Base-by-base conservation (phyloP, 2,888 invertebrate genomes). In the Helleia helle region DNA sequence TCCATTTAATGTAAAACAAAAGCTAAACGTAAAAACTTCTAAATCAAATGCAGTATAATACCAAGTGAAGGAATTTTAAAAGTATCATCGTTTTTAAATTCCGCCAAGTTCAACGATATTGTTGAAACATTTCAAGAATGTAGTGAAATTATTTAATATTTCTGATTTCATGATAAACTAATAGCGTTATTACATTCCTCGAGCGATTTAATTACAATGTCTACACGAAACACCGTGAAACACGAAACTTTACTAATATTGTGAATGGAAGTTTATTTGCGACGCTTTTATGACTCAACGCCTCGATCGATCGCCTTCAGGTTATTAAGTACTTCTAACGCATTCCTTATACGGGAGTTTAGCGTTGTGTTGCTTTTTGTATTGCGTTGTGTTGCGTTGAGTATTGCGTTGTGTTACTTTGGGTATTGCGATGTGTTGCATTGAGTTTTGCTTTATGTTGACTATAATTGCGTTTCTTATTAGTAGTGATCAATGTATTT, bases 181-280 rank as follows among this genome's bases (percentile, higher is more conserved):
- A 34, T 34, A 34, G 34, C 22, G 18, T 6, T 34, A 34, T 34
- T 34, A 34, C 34, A 34, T 34, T 34, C 34, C 34, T 22, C 34
- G 22, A 7, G 34, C 34, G 34, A 34, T 34, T 34, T 34, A 34
- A 34, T 34, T 34, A 34, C 34, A 22, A 34, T 34, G 34, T 34
- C 22, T 34, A 34, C 34, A 34, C 34, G 34, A 34, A 34, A 34
- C 31, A 15, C 22, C 22, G 22, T 18, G 34, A 34, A 22, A 34
- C 34, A 34, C 34, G 34, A 34, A 34, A 34, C 34, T 18, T 7
- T 18, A 6, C 6, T 31, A 7, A 31, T 34, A 11, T 22, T 34
- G 18, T 11, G 7, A 34, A 22, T 7, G 18, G 22, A 34, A 34
- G 18, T 34, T 34, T 34, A 34, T 18, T 18, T 18, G 31, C 11